Evolutionary conservation across 2,888 invertebrate species (phyloP), one percentile per base, ranked within the genome.

Genomic region (Andricus curvator): DNA sequence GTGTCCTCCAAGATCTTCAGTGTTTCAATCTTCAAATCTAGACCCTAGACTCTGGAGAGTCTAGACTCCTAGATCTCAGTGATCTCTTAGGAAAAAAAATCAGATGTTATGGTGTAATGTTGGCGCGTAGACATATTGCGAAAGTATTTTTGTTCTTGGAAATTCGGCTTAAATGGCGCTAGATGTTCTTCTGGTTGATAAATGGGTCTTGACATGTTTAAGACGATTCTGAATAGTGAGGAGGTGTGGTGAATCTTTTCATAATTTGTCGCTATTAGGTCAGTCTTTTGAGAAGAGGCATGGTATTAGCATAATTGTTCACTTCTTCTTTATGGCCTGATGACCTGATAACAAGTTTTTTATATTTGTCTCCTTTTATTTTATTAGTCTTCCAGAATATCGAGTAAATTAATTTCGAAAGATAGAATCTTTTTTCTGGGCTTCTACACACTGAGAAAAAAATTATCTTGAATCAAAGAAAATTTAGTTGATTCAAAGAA

Each of bases 211-310:
- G 74, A 74, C 74, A 56, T 41, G 37, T 68, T 68, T 68, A 68
- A 51, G 33, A 20, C 48, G 51, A 70, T 29, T 74, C 29, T 74
- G 56, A 74, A 74, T 56, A 51, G 56, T 51, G 74, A 56, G 48
- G 56, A 56, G 48, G 29, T 74, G 74, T 56, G 74, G 11, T 74
- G 74, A 74, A 48, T 56, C 51, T 74, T 74, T 74, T 74, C 56
- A 56, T 74, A 74, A 74, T 74, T 74, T 74, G 74, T 74, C 74
- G 33, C 74, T 74, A 74, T 74, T 74, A 74, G 56, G 74, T 74
- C 74, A 74, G 74, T 20, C 56, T 74, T 74, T 74, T 74, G 33
- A 56, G 33, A 74, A 74, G 74, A 51, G 51, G 56, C 51, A 56
- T 20, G 5, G 3, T 37, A 74, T 74, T 74, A 74, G 33, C 74